Evolutionary conservation across 2,888 invertebrate genomes (phyloP).

Genomic region (Rosalia funebris): DNA sequence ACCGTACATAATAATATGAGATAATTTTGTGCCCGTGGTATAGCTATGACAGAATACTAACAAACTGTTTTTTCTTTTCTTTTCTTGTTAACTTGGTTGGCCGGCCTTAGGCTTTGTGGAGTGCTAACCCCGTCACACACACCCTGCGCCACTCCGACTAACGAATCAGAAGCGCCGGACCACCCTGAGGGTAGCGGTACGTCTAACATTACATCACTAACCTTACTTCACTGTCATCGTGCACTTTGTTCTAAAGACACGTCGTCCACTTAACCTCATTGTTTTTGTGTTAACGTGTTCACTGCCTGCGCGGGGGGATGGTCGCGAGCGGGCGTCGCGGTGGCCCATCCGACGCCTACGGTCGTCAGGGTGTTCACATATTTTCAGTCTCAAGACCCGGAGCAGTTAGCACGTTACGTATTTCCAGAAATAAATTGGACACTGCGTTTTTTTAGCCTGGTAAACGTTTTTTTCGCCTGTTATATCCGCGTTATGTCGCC

Average conservation of each 20-base stretch:
- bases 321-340: too few species aligned
- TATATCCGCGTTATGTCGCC: too few species aligned
- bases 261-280: constrained; percentile 28
- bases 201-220: constrained; percentile 63
- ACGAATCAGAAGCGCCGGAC: constrained; percentile 58
- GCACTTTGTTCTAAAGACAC: constrained; percentile 47
- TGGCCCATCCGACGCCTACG: too few species aligned
- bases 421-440: constrained; percentile 5
- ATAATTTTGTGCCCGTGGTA: constrained; percentile 45
- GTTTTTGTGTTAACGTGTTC: constrained; percentile 7
- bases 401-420: constrained; percentile 3
- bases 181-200: constrained; percentile 62
- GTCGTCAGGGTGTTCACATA: too few species aligned
- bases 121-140: constrained; percentile 72
- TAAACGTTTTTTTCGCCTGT: neutral
- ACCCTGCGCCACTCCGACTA: constrained; percentile 52
- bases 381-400: too few species aligned
- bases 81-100: constrained; percentile 65
- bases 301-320: constrained; percentile 16
- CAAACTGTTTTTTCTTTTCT: constrained; percentile 64
- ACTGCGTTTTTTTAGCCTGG: neutral
- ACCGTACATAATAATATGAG: constrained; percentile 15
- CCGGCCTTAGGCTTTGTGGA: constrained; percentile 73
- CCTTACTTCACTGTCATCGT: constrained; percentile 48
- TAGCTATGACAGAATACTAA: constrained; percentile 61